Base-by-base conservation (phyloP, 1,140 invertebrate species). In the Notospermus geniculatus region DNA sequence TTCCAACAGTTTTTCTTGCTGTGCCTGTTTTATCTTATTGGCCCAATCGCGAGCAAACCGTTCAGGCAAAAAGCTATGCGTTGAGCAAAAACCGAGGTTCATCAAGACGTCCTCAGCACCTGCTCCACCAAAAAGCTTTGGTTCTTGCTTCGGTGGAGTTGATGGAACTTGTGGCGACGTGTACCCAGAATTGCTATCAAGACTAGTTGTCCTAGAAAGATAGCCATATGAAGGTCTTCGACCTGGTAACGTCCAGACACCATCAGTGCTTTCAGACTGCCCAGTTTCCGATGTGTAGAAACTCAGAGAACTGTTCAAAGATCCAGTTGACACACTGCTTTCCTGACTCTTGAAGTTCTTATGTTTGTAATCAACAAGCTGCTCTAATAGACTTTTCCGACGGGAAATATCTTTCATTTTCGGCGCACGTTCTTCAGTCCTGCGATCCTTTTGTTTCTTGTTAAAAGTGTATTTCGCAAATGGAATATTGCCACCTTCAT, bases 1-100 rank as follows among this genome's bases (percentile, higher is more conserved):
- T n/a, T 55, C 54, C 7, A 28, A 19, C 5, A 5, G 23, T 30
- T 19, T n/a, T 7, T 17, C 54, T 29, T 65, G 57, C n/a, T 73
- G 67, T 22, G 69, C 61, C 36, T 63, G 58, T 1, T 65, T 36
- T 17, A 76, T 59, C 62, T 78, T 78, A 11, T 67, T 61, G 32
- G 68, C 70, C 76, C 74, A 78, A 56, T 74, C 73, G 23, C 62
- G 62, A 1, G 71, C 55, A 66, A 78, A 78, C 17, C 76, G 54
- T 45, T 76, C 74, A 17, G 76, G 76, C 11, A 78, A 62, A 64
- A 73, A 74, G 23, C 65, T 67, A 1, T 71, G 63, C 1, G 64
- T 30, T 19, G 60, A 62, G 1, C 60, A 64, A 59, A 76, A 76
- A 1, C 76, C 74, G 23, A 78, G 55, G 59, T 68, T 69, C 59